Evolutionary conservation across 2,113 vertebrate species (phyloP).

Genomic region (Podocnemis expansa): DNA sequence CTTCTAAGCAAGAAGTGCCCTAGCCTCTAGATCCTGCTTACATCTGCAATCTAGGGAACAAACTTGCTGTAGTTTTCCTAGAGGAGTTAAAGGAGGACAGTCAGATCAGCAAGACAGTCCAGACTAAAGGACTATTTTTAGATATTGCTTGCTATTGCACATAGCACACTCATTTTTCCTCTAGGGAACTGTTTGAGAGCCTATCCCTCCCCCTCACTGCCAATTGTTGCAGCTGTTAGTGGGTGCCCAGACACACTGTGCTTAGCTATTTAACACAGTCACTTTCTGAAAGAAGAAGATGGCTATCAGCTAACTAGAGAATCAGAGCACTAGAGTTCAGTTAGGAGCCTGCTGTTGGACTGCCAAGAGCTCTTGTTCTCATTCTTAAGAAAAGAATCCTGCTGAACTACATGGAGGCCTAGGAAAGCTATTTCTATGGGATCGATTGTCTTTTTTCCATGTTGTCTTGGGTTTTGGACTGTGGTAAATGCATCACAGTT

Average conservation of each 20-base stretch:
- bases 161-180: neutral
- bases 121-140: neutral
- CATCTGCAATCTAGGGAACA: neutral
- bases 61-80: neutral
- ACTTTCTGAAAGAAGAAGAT: neutral
- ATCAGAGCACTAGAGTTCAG: neutral
- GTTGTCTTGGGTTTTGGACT: neutral
- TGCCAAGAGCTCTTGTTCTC: constrained; percentile 5
- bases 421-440: neutral
- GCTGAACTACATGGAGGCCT: neutral
- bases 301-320: neutral
- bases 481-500: neutral
- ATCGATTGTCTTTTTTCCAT: neutral
- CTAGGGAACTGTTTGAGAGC: neutral
- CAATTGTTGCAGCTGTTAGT: neutral
- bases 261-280: neutral
- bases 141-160: neutral
- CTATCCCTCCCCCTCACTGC: neutral
- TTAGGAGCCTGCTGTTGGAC: constrained; percentile 11
- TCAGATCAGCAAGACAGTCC: neutral
- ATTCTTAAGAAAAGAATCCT: constrained; percentile 35
- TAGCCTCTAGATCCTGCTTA: too few species aligned
- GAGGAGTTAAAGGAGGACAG: neutral
- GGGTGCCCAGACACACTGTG: neutral
- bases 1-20: too few species aligned